phyloP scores from a whole-genome alignment of 2,797 vertebrate genomes.

The Oreonectes daqikongensis region DNA sequence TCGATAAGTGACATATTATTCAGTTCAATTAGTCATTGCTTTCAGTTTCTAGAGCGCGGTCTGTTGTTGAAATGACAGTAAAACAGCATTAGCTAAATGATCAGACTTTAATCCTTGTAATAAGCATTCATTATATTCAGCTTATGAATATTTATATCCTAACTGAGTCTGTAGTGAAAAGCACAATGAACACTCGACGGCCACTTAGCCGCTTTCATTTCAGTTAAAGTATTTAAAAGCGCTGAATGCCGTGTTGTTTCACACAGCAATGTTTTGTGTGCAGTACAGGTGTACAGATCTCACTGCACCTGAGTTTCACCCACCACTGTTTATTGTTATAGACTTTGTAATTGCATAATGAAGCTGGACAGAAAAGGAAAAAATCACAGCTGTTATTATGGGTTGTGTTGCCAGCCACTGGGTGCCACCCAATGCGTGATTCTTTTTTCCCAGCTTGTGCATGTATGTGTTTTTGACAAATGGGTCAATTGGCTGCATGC shows the following conservation, averaged over 20 bases:
- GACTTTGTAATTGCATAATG: conserved; percentile 66
- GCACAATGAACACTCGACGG: background rate
- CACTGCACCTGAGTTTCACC: conserved; percentile 16
- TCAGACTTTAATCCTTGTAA: conserved; percentile 23
- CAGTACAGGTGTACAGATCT: conserved; percentile 29
- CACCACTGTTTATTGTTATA: conserved; percentile 57
- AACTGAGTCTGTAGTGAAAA: conserved; percentile 7
- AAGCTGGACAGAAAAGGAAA: conserved; percentile 61
- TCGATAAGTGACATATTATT: conserved; percentile 5
- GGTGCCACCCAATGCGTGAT: conserved; percentile 24
- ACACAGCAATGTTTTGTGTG: conserved; percentile 11
- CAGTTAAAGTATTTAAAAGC: conserved; percentile 9
- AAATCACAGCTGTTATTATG: conserved; percentile 70
- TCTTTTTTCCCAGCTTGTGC: conserved; percentile 49
- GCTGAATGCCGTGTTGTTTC: background rate
- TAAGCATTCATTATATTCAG: conserved; percentile 16
- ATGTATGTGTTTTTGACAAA: conserved; percentile 52
- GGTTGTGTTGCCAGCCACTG: conserved; percentile 61
- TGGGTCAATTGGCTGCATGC: conserved; percentile 37
- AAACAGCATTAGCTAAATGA: conserved; percentile 14
- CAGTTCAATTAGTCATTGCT: background rate
- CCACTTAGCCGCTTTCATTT: conserved; percentile 4
- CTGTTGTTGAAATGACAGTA: conserved; percentile 6
- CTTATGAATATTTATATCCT: conserved; percentile 25
- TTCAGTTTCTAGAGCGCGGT: conserved; percentile 16